Evolutionary conservation across 1,140 invertebrate genomes (phyloP).

Genomic region (Penaeus chinensis): DNA sequence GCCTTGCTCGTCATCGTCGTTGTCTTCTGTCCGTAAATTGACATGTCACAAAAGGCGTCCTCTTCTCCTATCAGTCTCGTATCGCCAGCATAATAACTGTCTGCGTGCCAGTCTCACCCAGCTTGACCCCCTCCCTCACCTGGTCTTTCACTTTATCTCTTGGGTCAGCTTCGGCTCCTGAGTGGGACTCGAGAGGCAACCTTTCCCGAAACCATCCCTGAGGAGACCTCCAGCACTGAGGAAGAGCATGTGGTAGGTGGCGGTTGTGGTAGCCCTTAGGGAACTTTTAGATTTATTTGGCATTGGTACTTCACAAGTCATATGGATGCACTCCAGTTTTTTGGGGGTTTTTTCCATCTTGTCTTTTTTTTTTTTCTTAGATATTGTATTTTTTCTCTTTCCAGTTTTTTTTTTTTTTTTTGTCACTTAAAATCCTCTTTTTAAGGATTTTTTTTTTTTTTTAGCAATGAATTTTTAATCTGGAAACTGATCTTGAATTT

Average conservation of each 20-base stretch:
- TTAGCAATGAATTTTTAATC: too few relatives aligned
- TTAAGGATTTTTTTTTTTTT: too few relatives aligned
- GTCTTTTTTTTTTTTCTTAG: too few relatives aligned
- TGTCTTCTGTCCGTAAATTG: too few relatives aligned
- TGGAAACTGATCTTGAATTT: too few relatives aligned
- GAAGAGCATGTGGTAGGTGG: conserved; percentile 86
- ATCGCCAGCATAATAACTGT: conserved; percentile 8
- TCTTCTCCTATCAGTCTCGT: not conserved
- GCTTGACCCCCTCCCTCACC: not conserved
- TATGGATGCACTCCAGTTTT: too few relatives aligned
- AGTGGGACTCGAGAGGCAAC: conserved; percentile 74
- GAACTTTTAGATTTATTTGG: not conserved
- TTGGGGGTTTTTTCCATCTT: too few relatives aligned
- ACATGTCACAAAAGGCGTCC: too few relatives aligned
- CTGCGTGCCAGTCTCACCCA: not conserved
- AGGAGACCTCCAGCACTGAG: conserved; percentile 90
- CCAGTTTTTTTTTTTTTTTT: too few relatives aligned
- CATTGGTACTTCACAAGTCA: not conserved
- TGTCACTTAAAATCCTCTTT: too few relatives aligned
- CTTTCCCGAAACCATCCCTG: conserved; percentile 91
- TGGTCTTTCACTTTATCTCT: conserved; percentile 2
- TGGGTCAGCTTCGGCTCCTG: conserved; percentile 46
- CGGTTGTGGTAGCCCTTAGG: not conserved
- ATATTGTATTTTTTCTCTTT: too few relatives aligned
- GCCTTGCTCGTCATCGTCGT: too few relatives aligned